phyloP scores from a whole-genome alignment of 2,888 invertebrate genomes.

The Dioctria linearis region DNA sequence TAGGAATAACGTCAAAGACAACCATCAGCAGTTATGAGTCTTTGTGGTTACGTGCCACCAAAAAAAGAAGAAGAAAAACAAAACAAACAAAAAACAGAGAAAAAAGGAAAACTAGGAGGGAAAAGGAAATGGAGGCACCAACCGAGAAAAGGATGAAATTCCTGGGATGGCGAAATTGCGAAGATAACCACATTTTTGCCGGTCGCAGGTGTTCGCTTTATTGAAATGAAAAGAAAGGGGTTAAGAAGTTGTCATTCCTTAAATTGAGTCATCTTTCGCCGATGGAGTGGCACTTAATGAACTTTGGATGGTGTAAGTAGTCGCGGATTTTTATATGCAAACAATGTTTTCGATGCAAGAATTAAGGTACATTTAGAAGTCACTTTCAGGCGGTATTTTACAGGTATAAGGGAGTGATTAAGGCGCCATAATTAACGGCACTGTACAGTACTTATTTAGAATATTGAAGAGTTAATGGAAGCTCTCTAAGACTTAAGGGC shows the following conservation, averaged over 20 bases:
- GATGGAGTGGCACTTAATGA: conserved; percentile 23
- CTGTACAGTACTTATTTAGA: no score
- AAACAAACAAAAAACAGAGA: neutral
- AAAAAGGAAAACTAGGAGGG: conserved; percentile 1
- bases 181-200: conserved; percentile 46
- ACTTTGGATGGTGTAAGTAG: conserved; percentile 10
- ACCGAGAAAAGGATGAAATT: conserved; percentile 13
- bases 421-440: no score
- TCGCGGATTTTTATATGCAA: neutral
- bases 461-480: no score
- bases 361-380: no score
- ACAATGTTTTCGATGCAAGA: no score
- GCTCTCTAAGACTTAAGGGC: no score
- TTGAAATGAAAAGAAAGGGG: conserved; percentile 43
- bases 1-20: conserved; percentile 51
- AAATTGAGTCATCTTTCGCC: conserved; percentile 22
- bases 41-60: conserved; percentile 49
- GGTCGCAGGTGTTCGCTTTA: conserved; percentile 49
- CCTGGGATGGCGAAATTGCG: conserved; percentile 25
- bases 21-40: conserved; percentile 50
- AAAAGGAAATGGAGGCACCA: conserved; percentile 12
- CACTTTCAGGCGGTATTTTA: no score
- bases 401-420: no score
- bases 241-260: conserved; percentile 43
- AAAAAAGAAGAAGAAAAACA: conserved; percentile 17